Conservation (phyloP, 2,113 vertebrate genomes). For the Sorex fumeus region DNA sequence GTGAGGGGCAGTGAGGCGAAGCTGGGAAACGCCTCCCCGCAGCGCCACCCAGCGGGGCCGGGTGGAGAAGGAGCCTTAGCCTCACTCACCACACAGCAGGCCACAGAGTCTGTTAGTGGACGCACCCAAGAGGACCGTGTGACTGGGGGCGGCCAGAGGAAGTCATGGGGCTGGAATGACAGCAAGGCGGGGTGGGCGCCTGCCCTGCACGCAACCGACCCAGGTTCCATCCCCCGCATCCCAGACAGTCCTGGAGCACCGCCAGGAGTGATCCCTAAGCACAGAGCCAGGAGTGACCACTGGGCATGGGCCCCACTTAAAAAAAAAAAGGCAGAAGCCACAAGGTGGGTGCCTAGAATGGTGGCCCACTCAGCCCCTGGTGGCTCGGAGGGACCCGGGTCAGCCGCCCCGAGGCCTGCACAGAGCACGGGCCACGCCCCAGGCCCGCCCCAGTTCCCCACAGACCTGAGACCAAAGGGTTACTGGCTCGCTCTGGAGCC, state of each 20-base stretch:
- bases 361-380: neutral
- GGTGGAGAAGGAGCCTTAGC: neutral
- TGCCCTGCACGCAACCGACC: too few relatives aligned
- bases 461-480: constrained; percentile 87
- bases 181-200: too few relatives aligned
- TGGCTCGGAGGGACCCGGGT: too few relatives aligned
- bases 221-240: too few relatives aligned
- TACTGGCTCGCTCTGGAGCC: constrained; percentile 87
- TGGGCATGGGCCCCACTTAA: neutral
- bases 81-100: neutral
- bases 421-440: neutral
- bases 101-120: neutral
- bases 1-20: neutral
- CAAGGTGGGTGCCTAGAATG: rapidly evolving
- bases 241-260: too few relatives aligned
- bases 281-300: neutral
- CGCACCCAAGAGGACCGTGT: too few relatives aligned
- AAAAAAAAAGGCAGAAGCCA: too few relatives aligned
- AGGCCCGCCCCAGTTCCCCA: neutral
- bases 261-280: too few relatives aligned
- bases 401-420: too few relatives aligned
- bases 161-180: too few relatives aligned
- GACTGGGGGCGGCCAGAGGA: neutral
- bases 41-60: too few relatives aligned
- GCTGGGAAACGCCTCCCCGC: neutral